Evolutionary conservation across 2,113 vertebrate species (phyloP), one percentile per base, ranked within the genome.

Genomic region (Prochilodus magdalenae): DNA sequence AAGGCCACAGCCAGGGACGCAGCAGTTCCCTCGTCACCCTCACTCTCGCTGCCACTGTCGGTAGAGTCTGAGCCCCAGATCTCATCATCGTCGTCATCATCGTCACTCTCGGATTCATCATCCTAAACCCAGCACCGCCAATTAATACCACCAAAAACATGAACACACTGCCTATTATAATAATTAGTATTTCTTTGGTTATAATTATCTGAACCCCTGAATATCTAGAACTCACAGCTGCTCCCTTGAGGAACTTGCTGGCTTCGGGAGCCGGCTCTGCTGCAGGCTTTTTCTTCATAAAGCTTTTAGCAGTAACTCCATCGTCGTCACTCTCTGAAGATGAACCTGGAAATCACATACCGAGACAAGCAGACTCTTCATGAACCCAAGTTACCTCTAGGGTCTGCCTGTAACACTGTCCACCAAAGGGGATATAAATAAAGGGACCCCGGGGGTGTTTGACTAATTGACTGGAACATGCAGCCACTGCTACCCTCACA

Each of bases 271-370:
- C 59, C 0, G 84, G 75, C 26, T 94, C 91, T 3, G 84, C 86
- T 18, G 88, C 88, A 15, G 94, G 91, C 73, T 97, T 96, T 83
- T 96, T 97, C 91, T 97, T 97, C 62, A 97, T 79, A 88, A 97
- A 97, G 63, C 90, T 60, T 44, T 94, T 92, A 3, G 93, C 94
- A 15, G 95, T 89, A 10, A 91, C 95, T 0, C 0, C 83, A 0
- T 93, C 93, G 0, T 10, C 91, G 0, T 94, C 92, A 12, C 92
- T 93, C 0, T 93, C 93, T 22, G 94, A 95, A 18, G 92, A 93
- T 0, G 90, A 91, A 4, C 90, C 93, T 91, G 79, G 24, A 14
- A 15, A 59, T 75, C 44, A 49, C 30, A 81, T 16, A 70, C 12
- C 5, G 24, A 51, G 29, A 44, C 0, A 62, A 29, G 36, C 47